Evolutionary conservation across 2,113 vertebrate species (phyloP), one percentile per base, ranked within the genome.

Genomic region (Oryzias melastigma): DNA sequence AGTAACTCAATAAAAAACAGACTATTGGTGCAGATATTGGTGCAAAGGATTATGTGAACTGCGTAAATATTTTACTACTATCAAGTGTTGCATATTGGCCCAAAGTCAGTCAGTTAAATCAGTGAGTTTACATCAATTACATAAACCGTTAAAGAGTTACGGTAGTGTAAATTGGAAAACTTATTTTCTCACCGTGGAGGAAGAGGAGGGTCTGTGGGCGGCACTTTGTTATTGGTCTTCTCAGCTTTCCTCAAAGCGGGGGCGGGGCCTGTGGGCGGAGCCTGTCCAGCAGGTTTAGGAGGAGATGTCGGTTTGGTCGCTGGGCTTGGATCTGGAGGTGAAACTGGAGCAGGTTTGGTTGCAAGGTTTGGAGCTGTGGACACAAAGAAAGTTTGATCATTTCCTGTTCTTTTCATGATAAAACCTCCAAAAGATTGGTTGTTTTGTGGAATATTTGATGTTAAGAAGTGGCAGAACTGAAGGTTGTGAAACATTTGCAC

Each of bases 301-400:
- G 69, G 18, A 4, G 91, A 90, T 91, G 90, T 83, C 5, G 85
- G 81, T 84, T 82, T 76, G 43, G 4, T 7, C 0, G 67, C 62
- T 59, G 45, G n/a, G n/a, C n/a, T n/a, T n/a, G n/a, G 59, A 43
- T 79, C 75, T 10, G 58, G 62, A 18, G 52, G 3, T 0, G 69
- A 56, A 15, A 44, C 51, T 17, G 4, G 20, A 1, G 53, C 16
- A 1, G 71, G 68, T 78, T 77, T 82, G 2, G 74, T 73, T 14
- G 50, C 58, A 56, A 83, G 65, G 47, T 50, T 73, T 3, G 83
- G 65, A 22, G 65, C 75, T 85, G 52, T 0, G 58, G 20, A 13
- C 0, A 44, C 12, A 68, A 40, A 57, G 4, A 25, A 25, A 25
- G 29, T 35, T 35, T 35, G 7, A 35, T 35, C 29, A 8, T 35